These are phyloP conservation scores for Mustela lutreola DNA, from an alignment of 2,113 vertebrate genomes.

Conservation along the genomic window DNA sequence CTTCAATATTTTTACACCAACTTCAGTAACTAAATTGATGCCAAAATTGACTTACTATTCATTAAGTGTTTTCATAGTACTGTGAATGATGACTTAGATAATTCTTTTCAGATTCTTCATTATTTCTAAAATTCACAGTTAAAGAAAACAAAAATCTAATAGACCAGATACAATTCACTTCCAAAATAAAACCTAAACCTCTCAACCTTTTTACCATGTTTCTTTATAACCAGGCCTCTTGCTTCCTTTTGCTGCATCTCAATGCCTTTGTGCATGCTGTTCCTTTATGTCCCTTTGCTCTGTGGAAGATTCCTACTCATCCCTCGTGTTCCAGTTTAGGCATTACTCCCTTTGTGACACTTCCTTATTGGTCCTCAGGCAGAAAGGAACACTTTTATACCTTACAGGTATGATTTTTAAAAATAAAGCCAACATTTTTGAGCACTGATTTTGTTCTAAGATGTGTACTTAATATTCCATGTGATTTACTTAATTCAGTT, in stretches of 20 bases:
- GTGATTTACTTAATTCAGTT: neutral
- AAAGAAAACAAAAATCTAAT: neutral
- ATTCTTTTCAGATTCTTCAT: neutral
- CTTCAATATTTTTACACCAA: neutral
- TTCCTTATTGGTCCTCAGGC: neutral
- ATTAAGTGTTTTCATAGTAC: neutral
- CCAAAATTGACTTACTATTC: neutral
- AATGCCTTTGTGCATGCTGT: neutral
- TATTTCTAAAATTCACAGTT: conserved; percentile 25
- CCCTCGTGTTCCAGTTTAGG: neutral
- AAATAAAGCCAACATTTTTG: neutral
- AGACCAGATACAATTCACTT: neutral
- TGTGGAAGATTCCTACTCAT: neutral
- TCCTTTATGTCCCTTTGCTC: neutral
- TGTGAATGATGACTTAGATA: neutral
- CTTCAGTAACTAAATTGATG: neutral
- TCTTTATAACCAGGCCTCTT: neutral
- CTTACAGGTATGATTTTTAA: neutral
- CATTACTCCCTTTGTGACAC: neutral
- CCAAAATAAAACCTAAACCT: neutral
- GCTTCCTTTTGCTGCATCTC: neutral
- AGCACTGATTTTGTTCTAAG: neutral
- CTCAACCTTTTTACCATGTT: neutral
- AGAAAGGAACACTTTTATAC: neutral
- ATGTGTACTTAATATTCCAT: neutral